Conservation (phyloP, 92 coral and sea anemone genomes). For the Palythoa grandiflora region DNA sequence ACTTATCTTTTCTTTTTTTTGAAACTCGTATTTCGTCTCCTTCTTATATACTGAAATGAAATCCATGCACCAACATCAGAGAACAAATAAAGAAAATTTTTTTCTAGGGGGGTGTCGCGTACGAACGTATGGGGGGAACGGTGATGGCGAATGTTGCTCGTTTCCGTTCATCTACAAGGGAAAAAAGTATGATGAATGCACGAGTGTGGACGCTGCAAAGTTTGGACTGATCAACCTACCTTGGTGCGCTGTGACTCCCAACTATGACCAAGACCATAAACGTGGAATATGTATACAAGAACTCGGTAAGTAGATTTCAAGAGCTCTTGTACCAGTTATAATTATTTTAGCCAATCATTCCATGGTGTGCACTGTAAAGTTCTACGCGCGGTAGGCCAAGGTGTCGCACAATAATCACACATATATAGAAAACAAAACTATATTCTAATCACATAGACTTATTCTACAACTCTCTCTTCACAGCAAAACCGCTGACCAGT, state of each 20-base stretch:
- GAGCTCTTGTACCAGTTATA: neutral
- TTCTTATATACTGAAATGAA: neutral
- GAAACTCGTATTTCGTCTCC: no score
- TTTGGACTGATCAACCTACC: slow-evolving; percentile 46
- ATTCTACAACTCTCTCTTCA: no score
- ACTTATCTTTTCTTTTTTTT: no score
- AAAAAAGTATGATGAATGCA: slow-evolving; percentile 67
- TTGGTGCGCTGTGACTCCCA: slow-evolving; percentile 87
- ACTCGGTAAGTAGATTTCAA: slow-evolving; percentile 46
- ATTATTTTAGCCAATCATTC: no score
- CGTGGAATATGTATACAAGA: slow-evolving; percentile 82
- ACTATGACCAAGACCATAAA: slow-evolving; percentile 77
- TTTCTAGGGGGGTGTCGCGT: slow-evolving; percentile 74
- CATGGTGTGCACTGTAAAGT: neutral
- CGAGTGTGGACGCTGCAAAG: slow-evolving; percentile 49
- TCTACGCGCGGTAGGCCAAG: no score
- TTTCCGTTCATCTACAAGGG: slow-evolving; percentile 87
- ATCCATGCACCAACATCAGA: neutral
- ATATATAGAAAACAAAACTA: no score
- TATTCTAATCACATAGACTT: no score
- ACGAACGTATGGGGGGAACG: slow-evolving; percentile 91
- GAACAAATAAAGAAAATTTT: neutral
- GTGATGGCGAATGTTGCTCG: slow-evolving; percentile 82
- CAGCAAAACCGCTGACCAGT: no score
- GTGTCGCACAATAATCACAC: no score